Percentiles rank a stretch among this genome's conserved stretches.
phyloP scores from a whole-genome alignment of 2,888 invertebrate species.

The Drosophila picticornis region DNA sequence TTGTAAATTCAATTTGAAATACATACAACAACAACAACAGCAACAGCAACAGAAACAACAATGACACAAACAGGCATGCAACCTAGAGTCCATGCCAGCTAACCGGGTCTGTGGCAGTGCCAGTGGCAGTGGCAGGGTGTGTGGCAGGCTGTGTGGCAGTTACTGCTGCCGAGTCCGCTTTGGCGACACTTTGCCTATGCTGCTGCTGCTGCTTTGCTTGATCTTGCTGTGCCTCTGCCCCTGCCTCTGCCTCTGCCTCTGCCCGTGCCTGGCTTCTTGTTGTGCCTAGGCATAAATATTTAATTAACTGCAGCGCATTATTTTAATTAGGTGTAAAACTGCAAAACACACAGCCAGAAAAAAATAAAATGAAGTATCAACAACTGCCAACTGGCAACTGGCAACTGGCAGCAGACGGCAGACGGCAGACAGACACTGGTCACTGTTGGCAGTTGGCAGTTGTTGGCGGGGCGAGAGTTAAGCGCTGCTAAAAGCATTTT shows the following conservation, averaged over 20 bases:
- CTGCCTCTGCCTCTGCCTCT: conserved; percentile 40
- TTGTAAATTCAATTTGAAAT: conserved; percentile 80
- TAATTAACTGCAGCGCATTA: conserved; percentile 86
- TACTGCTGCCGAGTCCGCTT: conserved; percentile 4
- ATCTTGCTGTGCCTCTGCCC: conserved; percentile 45
- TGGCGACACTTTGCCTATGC: conserved; percentile 54
- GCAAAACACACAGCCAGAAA: conserved; percentile 54
- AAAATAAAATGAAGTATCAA: conserved; percentile 27
- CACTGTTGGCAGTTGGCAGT: neutral
- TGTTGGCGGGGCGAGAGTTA: conserved; percentile 9
- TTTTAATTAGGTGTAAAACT: conserved; percentile 86
- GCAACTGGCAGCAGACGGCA: conserved; percentile 5
- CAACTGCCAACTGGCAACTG: conserved; percentile 21
- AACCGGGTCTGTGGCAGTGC: neutral
- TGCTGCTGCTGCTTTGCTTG: conserved; percentile 24
- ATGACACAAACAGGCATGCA: conserved; percentile 14
- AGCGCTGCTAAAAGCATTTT: conserved; percentile 49
- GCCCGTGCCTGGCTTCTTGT: conserved; percentile 22
- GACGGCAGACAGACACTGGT: neutral
- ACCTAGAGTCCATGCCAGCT: conserved; percentile 28
- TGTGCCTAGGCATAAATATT: conserved; percentile 84
- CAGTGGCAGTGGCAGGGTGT: neutral
- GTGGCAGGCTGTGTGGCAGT: neutral
- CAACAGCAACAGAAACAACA: conserved; percentile 16
- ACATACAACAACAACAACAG: conserved; percentile 50